Conservation (phyloP, 2,888 invertebrate genomes). For the Ichneumoninae sp. region DNA sequence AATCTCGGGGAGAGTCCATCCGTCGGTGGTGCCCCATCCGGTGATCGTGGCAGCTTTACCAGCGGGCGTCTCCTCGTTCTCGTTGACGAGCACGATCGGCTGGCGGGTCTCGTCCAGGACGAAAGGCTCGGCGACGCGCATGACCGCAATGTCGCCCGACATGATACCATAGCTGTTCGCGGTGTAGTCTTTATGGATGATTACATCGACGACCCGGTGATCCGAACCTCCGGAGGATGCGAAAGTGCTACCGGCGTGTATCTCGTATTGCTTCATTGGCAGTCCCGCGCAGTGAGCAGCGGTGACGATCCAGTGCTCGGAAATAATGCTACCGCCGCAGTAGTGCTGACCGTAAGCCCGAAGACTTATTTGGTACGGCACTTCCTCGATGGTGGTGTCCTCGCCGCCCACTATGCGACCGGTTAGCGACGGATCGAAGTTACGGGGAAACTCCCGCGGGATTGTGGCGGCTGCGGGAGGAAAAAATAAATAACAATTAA, state of each 20-base stretch:
- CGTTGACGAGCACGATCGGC: conserved; percentile 83
- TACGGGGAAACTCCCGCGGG: not conserved
- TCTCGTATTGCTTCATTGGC: conserved; percentile 48
- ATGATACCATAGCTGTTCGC: conserved; percentile 79
- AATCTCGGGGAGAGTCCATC: conserved; percentile 68
- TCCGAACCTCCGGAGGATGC: conserved; percentile 84
- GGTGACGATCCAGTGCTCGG: conserved; percentile 85
- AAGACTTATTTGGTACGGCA: conserved; percentile 85
- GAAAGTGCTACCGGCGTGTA: conserved; percentile 85
- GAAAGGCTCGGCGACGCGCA: conserved; percentile 85
- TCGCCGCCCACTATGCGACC: conserved; percentile 85
- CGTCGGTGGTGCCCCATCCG: conserved; percentile 74
- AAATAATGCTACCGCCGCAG: conserved; percentile 86
- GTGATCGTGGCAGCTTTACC: conserved; percentile 64
- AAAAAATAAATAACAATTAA: not conserved
- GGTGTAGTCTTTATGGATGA: conserved; percentile 85
- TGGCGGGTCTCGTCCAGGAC: conserved; percentile 84
- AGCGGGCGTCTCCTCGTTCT: conserved; percentile 65
- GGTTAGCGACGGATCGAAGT: conserved; percentile 15
- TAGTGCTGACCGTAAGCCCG: conserved; percentile 82
- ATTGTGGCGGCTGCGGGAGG: conserved; percentile 47
- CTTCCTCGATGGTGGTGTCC: conserved; percentile 84
- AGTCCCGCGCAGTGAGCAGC: conserved; percentile 86
- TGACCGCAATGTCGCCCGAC: conserved; percentile 85
- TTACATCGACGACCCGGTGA: conserved; percentile 84